phyloP scores from a whole-genome alignment of 2,113 vertebrate species.

The Mesembrinibis cayennensis region DNA sequence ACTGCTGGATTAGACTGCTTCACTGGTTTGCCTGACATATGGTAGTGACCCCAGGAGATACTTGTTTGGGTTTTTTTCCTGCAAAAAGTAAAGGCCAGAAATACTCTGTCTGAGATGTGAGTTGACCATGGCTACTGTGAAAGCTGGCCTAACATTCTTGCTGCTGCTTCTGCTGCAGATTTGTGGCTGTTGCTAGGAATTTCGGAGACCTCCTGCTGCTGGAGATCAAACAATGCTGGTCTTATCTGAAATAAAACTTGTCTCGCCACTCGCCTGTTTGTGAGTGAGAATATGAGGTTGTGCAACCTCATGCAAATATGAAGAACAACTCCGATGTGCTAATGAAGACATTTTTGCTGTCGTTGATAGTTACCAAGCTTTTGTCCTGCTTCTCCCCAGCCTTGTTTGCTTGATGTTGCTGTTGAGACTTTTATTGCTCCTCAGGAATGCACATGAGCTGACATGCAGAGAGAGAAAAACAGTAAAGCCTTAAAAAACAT shows the following conservation, averaged over 20 bases:
- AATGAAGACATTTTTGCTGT: neutral
- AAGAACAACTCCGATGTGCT: neutral
- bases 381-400: neutral
- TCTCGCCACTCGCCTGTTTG: neutral
- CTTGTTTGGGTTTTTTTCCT: neutral
- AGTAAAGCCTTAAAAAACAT: neutral
- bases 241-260: neutral
- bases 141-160: neutral
- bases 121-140: neutral
- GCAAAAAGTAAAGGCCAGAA: conserved; percentile 14
- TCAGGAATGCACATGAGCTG: neutral
- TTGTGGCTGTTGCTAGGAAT: neutral
- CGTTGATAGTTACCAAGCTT: neutral
- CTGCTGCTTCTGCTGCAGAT: neutral
- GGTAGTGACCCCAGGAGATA: neutral
- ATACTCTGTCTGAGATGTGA: neutral
- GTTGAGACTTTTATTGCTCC: neutral
- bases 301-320: neutral
- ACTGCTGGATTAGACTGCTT: conserved; percentile 4
- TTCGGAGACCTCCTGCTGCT: neutral
- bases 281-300: neutral
- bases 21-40: neutral
- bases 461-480: neutral
- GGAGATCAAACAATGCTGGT: neutral
- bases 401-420: neutral